Evolutionary conservation across 2,797 vertebrate genomes (phyloP).

Genomic region (Diceros bicornis): DNA sequence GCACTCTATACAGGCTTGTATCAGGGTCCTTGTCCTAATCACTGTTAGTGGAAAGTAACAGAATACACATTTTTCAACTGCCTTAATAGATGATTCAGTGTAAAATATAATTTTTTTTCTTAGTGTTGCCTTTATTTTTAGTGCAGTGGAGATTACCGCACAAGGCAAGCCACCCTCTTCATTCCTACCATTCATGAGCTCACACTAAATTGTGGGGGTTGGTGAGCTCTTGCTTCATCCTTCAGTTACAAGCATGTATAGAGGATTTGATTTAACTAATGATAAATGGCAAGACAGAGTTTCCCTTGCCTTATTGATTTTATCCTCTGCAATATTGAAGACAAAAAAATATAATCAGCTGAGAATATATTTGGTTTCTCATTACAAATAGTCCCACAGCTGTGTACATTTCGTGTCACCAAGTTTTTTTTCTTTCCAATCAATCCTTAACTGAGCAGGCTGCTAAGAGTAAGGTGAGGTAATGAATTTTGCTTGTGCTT

Average conservation of each 20-base stretch:
- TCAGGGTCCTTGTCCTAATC: background rate
- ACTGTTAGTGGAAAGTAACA: background rate
- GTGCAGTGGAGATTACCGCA: background rate
- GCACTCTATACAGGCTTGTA: background rate
- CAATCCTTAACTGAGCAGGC: background rate
- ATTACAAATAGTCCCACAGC: background rate
- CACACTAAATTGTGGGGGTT: background rate
- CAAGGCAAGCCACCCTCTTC: background rate
- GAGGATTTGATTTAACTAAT: background rate
- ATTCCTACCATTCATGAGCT: background rate
- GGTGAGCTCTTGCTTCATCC: background rate
- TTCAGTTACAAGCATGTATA: background rate
- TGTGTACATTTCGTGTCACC: background rate
- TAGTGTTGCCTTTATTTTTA: background rate
- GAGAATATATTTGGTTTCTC: background rate
- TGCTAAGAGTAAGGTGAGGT: background rate
- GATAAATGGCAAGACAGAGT: background rate
- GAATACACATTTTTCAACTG: background rate
- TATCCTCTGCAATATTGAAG: background rate
- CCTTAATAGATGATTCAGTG: background rate
- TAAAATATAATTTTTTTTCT: background rate
- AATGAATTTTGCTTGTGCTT: background rate
- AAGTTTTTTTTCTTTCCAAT: background rate
- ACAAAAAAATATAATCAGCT: background rate
- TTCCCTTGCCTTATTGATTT: background rate